These are phyloP conservation scores for Drosophila pallidifrons DNA, from an alignment of 1,140 invertebrate genomes.

Conservation along the genomic window DNA sequence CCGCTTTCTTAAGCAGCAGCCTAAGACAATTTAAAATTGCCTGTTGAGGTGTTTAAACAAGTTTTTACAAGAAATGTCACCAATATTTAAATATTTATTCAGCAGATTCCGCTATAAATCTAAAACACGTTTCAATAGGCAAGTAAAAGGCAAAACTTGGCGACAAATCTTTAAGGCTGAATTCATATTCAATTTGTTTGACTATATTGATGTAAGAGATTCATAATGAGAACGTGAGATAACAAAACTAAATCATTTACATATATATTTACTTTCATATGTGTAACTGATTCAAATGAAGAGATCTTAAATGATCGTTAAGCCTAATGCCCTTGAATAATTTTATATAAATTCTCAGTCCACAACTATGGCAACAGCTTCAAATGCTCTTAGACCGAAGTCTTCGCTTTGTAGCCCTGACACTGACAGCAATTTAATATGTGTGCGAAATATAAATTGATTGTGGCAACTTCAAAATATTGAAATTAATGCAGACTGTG, in stretches of 20 bases:
- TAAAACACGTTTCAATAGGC: conserved; percentile 4
- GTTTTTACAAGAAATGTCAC: background rate
- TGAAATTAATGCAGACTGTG: conserved; percentile 47
- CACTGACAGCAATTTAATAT: conserved; percentile 19
- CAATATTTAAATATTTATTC: conserved; percentile 6
- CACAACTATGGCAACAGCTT: background rate
- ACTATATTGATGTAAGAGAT: background rate
- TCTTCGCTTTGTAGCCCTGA: conserved; percentile 7
- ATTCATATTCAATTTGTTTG: background rate
- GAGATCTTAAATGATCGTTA: too few species aligned
- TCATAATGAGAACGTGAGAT: background rate
- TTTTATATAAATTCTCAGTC: too few species aligned
- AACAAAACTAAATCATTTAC: too few species aligned
- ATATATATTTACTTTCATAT: too few species aligned
- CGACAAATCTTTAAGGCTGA: background rate
- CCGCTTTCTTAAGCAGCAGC: too few species aligned
- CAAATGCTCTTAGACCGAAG: too few species aligned
- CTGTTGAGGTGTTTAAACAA: background rate
- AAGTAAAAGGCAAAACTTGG: background rate
- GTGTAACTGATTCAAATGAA: too few species aligned
- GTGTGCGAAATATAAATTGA: conserved; percentile 26
- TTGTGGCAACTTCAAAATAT: conserved; percentile 38
- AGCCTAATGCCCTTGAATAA: too few species aligned
- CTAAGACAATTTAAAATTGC: background rate
- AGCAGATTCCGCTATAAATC: background rate